A percentile compares a stretch with the other conserved stretches of the same genome.
These are phyloP conservation scores for Globodera ellingtonae DNA, from an alignment of 1,140 invertebrate species.

Conservation along the genomic window DNA sequence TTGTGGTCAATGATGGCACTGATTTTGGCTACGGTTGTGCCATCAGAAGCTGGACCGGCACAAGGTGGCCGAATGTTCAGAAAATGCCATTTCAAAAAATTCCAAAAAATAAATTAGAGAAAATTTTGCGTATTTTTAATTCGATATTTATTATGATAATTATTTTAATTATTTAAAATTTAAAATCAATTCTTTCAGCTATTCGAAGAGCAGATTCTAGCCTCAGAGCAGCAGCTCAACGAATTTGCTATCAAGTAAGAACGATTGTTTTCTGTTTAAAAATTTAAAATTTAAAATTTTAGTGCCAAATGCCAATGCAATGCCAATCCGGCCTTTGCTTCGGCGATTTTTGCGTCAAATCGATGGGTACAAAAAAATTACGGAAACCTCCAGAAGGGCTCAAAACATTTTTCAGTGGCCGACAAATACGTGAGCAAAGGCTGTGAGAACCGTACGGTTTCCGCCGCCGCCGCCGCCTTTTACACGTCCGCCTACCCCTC, in stretches of 20 bases:
- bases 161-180: too few species aligned
- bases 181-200: background rate
- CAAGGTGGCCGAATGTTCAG: background rate
- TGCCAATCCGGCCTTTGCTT: conserved; percentile 44
- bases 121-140: too few species aligned
- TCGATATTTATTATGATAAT: too few species aligned
- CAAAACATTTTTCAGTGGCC: conserved; percentile 33
- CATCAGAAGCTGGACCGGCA: background rate
- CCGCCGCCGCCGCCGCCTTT: background rate
- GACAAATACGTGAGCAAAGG: conserved; percentile 50
- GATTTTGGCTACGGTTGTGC: background rate
- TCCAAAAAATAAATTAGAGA: too few species aligned
- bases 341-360: conserved; percentile 52
- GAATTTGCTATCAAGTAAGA: conserved; percentile 24
- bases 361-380: conserved; percentile 30
- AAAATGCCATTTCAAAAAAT: background rate
- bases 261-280: background rate
- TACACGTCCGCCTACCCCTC: background rate
- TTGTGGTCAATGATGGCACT: background rate
- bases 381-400: background rate
- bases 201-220: background rate
- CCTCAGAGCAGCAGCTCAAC: background rate
- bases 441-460: conserved; percentile 42
- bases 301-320: conserved; percentile 41
- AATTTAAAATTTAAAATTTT: conserved; percentile 24